These are phyloP conservation scores for Gorsachius goisagi DNA, from an alignment of 2,113 vertebrate species.

Conservation along the genomic window DNA sequence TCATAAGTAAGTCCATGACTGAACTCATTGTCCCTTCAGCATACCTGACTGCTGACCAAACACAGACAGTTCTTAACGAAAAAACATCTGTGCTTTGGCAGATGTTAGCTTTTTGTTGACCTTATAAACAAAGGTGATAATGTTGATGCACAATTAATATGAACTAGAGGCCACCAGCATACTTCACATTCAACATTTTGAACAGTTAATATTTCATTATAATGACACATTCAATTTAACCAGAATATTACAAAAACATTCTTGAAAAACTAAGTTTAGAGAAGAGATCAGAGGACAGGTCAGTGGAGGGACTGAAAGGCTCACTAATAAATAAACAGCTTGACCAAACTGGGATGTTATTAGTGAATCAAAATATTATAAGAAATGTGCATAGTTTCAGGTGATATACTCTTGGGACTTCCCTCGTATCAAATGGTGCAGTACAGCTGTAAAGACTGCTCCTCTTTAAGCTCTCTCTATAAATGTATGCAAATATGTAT, in stretches of 20 bases:
- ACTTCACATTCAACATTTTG: background rate
- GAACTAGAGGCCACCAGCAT: background rate
- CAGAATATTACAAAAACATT: background rate
- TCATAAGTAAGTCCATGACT: background rate
- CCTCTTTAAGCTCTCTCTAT: background rate
- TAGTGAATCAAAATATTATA: background rate
- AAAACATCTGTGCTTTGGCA: background rate
- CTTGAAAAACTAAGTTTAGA: background rate
- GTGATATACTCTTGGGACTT: background rate
- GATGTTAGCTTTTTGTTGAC: background rate
- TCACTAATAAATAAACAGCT: background rate
- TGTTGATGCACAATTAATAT: background rate
- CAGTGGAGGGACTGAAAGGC: background rate
- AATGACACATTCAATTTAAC: background rate
- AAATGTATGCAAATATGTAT: background rate
- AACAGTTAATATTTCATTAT: background rate
- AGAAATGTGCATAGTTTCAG: background rate
- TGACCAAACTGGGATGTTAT: background rate
- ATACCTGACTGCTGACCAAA: background rate
- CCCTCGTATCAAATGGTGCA: background rate
- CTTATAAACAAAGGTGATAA: background rate
- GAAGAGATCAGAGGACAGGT: background rate
- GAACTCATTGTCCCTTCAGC: background rate
- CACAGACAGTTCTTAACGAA: background rate
- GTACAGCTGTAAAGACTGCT: background rate